These are phyloP conservation scores for Leptonema lineaticorne DNA, from an alignment of 1,140 invertebrate species.

Conservation along the genomic window DNA sequence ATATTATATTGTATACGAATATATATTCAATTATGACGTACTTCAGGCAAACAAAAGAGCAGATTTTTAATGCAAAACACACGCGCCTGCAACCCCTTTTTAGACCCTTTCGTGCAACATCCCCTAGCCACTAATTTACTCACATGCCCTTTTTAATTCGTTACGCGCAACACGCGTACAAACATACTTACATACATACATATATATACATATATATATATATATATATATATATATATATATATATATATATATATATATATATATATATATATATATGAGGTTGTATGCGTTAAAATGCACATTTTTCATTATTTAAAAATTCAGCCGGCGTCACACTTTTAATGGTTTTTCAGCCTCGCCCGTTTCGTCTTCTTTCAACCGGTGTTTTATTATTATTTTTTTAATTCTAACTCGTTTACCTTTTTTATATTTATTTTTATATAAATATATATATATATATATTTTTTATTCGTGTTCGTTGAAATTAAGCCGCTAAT, in stretches of 20 bases:
- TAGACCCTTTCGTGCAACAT: constrained; percentile 2
- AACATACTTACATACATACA: too few relatives aligned
- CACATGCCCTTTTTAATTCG: constrained; percentile 22
- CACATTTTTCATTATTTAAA: constrained; percentile 26
- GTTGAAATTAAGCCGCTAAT: too few relatives aligned
- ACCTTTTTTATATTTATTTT: background rate
- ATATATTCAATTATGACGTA: constrained; percentile 12
- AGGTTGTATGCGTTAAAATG: too few relatives aligned
- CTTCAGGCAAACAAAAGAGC: constrained; percentile 2
- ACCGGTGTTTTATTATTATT: background rate
- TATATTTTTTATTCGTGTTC: background rate
- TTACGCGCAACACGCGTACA: constrained; percentile 14
- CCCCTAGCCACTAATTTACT: constrained; percentile 14
- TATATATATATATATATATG: too few relatives aligned
- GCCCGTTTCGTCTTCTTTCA: background rate
- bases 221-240: too few relatives aligned
- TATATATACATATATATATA: too few relatives aligned
- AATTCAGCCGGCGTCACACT: constrained; percentile 16
- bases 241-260: too few relatives aligned
- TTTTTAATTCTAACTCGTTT: background rate
- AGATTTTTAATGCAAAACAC: constrained; percentile 17
- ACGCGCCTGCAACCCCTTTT: background rate
- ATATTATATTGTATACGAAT: too few relatives aligned
- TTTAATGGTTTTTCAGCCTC: constrained; percentile 10
- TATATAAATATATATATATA: background rate